Evolutionary conservation across 2,888 invertebrate species (phyloP).

Genomic region (Junonia oenone): DNA sequence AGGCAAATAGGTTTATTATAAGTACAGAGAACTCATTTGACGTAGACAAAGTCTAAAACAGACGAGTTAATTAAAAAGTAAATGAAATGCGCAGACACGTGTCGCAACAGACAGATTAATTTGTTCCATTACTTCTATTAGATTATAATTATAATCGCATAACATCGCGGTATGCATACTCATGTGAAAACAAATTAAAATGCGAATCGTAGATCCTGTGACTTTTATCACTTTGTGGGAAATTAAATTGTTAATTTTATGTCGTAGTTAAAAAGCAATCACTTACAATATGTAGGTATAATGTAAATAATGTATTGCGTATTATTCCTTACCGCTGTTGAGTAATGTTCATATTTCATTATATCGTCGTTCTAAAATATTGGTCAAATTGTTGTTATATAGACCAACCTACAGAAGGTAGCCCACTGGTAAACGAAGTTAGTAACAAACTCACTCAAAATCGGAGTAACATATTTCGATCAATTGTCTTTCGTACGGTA

Average conservation of each 20-base stretch:
- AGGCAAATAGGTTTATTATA: no score
- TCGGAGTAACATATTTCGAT: no score
- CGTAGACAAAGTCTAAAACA: neutral
- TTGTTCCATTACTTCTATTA: neutral
- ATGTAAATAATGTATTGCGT: neutral
- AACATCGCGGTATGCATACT: constrained; percentile 11
- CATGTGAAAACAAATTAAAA: neutral
- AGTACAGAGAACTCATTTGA: no score
- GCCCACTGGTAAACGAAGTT: no score
- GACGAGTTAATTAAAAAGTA: neutral
- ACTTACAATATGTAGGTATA: neutral
- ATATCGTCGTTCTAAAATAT: no score
- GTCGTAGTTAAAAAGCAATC: neutral
- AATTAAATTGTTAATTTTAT: neutral
- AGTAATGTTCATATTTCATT: no score
- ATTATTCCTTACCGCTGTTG: no score
- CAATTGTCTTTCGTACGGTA: no score
- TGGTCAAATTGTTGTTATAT: no score
- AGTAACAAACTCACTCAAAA: no score
- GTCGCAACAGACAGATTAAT: neutral
- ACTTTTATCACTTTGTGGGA: constrained; percentile 1
- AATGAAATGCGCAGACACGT: neutral
- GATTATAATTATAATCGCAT: constrained; percentile 15
- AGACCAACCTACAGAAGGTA: no score
- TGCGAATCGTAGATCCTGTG: constrained; percentile 6